Conservation (phyloP, 2,888 invertebrate genomes). For the Dryocosmus kuriphilus region DNA sequence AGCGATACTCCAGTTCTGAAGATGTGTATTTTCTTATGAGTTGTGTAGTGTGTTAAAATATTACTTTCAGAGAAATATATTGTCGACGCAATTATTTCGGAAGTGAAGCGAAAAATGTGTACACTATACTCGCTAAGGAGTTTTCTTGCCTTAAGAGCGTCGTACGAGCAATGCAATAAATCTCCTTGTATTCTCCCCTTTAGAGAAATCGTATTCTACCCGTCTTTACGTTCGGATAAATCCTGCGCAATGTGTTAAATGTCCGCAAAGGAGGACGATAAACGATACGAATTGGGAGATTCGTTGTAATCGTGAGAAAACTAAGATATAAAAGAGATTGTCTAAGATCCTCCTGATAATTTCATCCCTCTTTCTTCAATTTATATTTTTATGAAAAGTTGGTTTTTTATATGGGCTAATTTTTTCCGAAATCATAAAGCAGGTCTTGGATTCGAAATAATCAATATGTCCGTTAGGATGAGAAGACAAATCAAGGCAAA, state of each 20-base stretch:
- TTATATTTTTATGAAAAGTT: not conserved
- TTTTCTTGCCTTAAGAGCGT: constrained; percentile 18
- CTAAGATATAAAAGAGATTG: not conserved
- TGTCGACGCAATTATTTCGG: not conserved
- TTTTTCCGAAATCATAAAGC: too few relatives aligned
- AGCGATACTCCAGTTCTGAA: not conserved
- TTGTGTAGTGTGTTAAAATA: not conserved
- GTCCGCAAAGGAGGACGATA: constrained; percentile 6
- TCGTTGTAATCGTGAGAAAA: not conserved
- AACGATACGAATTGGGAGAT: constrained; percentile 17
- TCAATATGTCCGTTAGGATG: too few relatives aligned
- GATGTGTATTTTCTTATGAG: not conserved
- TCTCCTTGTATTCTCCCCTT: constrained; percentile 13
- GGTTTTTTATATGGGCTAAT: too few relatives aligned
- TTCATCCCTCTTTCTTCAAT: not conserved
- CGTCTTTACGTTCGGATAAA: constrained; percentile 18
- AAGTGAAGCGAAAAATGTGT: constrained; percentile 17
- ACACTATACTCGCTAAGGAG: not conserved
- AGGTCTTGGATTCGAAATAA: too few relatives aligned
- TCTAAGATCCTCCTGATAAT: not conserved
- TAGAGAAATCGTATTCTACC: constrained; percentile 22
- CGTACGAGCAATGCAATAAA: constrained; percentile 23
- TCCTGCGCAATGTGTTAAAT: constrained; percentile 33
- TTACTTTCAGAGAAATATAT: not conserved
- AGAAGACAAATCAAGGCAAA: too few relatives aligned